Evolutionary conservation across 2,113 vertebrate species (phyloP).

Genomic region (Muntiacus reevesi): DNA sequence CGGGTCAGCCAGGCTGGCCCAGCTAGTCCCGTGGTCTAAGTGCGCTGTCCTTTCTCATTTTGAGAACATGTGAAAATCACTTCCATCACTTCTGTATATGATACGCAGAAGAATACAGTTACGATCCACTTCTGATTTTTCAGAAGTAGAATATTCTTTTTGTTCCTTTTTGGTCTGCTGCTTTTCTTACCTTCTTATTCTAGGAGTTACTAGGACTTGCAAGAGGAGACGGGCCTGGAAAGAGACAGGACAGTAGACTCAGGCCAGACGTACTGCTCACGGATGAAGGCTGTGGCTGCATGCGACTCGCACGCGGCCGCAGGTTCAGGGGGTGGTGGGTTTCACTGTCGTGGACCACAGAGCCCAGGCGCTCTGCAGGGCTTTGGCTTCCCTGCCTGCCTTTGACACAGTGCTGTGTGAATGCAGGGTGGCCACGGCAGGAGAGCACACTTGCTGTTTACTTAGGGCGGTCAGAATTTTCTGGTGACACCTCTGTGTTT

Average conservation of each 20-base stretch:
- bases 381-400: neutral
- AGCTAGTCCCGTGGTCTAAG: rapidly evolving
- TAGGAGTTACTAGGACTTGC: neutral
- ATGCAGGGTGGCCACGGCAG: neutral
- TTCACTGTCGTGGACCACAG: rapidly evolving
- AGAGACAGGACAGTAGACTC: neutral
- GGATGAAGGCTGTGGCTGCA: neutral
- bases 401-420: neutral
- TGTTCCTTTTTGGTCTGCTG: neutral
- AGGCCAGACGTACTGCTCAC: neutral
- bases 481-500: neutral
- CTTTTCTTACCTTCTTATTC: neutral
- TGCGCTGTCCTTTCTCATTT: neutral
- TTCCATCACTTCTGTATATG: neutral
- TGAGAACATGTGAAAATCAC: neutral
- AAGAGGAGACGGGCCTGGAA: neutral
- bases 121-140: neutral
- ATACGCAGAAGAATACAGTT: neutral
- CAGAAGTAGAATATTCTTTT: neutral
- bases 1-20: rapidly evolving
- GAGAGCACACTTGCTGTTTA: neutral
- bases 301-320: rapidly evolving
- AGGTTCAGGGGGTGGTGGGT: rapidly evolving
- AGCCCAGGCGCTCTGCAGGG: neutral
- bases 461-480: neutral